Evolutionary conservation across 2,113 vertebrate genomes (phyloP).

Genomic region (Gymnorhina tibicen): DNA sequence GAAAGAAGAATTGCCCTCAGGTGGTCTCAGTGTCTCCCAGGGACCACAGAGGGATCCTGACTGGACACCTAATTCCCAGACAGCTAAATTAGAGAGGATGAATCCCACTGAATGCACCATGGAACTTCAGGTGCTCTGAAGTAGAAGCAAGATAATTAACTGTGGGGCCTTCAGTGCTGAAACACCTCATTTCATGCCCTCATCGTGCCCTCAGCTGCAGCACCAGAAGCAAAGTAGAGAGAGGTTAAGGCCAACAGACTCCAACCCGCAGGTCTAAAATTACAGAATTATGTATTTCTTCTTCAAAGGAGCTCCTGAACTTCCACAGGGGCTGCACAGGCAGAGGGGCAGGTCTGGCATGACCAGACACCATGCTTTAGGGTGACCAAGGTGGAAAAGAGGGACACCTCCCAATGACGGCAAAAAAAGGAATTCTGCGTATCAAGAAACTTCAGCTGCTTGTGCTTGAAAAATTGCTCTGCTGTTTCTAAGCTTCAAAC

Average conservation of each 20-base stretch:
- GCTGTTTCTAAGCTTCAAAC: neutral
- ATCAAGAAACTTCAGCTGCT: neutral
- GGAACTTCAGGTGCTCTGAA: neutral
- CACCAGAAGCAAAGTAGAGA: neutral
- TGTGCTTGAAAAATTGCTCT: neutral
- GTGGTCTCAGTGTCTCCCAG: neutral
- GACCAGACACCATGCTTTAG: fast-evolving
- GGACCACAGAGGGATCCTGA: neutral
- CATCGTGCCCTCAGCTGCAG: neutral
- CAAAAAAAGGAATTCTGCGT: fast-evolving
- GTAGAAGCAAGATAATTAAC: neutral
- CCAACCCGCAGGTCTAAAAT: neutral
- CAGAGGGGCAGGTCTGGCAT: neutral
- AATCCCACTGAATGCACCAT: neutral
- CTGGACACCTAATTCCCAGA: neutral
- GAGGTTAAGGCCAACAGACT: neutral
- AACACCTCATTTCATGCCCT: neutral
- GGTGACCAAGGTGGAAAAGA: neutral
- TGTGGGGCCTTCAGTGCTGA: neutral
- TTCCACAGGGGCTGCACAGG: neutral
- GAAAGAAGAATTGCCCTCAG: neutral
- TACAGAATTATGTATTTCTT: neutral
- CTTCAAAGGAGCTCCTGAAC: neutral
- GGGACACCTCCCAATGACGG: fast-evolving
- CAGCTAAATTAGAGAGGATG: neutral